Evolutionary conservation across 2,113 vertebrate genomes (phyloP), one percentile per base, ranked within the genome.

Genomic region (Eulemur rufifrons): DNA sequence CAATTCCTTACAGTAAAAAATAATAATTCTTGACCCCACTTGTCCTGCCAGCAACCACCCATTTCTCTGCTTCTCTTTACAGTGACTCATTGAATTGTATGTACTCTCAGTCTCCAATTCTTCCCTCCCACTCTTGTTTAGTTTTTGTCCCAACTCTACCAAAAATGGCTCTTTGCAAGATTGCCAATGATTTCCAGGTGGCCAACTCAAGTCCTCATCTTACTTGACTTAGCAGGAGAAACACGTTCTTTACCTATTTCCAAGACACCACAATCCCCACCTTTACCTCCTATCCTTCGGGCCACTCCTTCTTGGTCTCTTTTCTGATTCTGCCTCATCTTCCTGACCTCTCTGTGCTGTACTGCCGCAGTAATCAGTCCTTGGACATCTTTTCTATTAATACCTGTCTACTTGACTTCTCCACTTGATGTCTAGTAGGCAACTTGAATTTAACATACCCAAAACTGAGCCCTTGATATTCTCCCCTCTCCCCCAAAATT

Each of bases 1-100:
- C n/a, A 91, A 66, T 81, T 94, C 23, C 77, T 92, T 68, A 88
- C 39, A 63, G n/a, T 32, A 52, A 82, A 34, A 94, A 88, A 71
- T 5, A 87, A 59, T 25, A 23, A 23, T 52, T 78, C 76, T 86
- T 66, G 39, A 85, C 17, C 50, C 39, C 61, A 86, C 23, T 45
- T 89, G 39, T 27, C 45, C 68, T 88, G 71, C 34, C 27, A 95
- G 34, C 50, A 80, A 76, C 13, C 83, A 6, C 47, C 32, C 69
- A 2, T 34, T 84, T 93, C 45, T 39, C 59, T 80, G 84, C n/a
- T 64, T 15, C 74, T 89, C 71, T 87, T 89, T 37, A 71, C 0
- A 77, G 42, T 59, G n/a, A 54, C 17, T 80, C 64, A 42, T 8
- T 64, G 45, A 87, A 47, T 83, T 54, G 61, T 90, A 61, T 59